Percentiles rank a stretch among this genome's conserved stretches.
phyloP scores from a whole-genome alignment of 2,888 invertebrate genomes.

The Athrips mouffetella region DNA sequence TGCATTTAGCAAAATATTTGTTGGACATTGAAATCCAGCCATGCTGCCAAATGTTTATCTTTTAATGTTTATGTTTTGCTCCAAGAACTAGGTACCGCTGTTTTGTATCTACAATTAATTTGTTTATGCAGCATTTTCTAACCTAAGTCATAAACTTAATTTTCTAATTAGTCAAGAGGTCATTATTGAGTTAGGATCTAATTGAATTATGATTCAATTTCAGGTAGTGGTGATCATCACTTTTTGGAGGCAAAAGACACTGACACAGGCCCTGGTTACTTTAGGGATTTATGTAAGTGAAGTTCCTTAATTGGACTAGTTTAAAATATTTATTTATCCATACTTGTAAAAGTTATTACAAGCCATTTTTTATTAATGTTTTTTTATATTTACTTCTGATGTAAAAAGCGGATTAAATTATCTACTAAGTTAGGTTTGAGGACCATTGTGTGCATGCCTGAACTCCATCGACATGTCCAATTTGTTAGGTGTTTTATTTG shows the following conservation, averaged over 20 bases:
- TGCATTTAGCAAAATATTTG: not conserved
- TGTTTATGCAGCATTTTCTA: constrained; percentile 8
- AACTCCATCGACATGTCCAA: too few species aligned
- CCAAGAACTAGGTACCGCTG: too few species aligned
- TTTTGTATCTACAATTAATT: too few species aligned
- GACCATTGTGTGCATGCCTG: too few species aligned
- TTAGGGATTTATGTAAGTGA: constrained; percentile 63
- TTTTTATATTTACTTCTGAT: not conserved
- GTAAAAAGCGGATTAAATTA: too few species aligned
- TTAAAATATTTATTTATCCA: constrained; percentile 9
- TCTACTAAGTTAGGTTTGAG: too few species aligned
- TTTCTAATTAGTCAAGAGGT: not conserved
- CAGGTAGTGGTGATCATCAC: constrained; percentile 63
- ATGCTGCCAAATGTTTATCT: not conserved
- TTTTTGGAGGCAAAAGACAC: constrained; percentile 75
- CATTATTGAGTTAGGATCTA: constrained; percentile 46
- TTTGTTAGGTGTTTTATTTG: too few species aligned
- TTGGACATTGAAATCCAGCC: not conserved
- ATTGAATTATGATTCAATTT: constrained; percentile 55
- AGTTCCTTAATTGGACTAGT: too few species aligned
- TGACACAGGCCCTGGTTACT: constrained; percentile 54
- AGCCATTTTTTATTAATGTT: constrained; percentile 30
- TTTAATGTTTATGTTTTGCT: constrained; percentile 7
- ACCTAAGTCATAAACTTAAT: not conserved
- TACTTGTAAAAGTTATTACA: too few species aligned